phyloP scores from a whole-genome alignment of 2,888 invertebrate genomes.

The Lottia scabra region DNA sequence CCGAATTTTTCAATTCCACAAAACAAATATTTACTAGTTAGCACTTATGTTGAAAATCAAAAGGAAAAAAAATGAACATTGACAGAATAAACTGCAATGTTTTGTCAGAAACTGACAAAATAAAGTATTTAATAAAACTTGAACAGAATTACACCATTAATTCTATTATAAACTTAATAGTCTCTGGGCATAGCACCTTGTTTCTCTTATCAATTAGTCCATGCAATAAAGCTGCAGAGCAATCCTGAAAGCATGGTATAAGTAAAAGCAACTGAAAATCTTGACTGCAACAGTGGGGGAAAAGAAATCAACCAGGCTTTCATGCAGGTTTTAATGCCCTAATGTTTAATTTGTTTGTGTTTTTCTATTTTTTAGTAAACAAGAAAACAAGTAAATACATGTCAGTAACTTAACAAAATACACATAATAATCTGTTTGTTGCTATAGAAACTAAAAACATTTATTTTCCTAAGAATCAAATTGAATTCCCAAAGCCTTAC shows the following conservation, averaged over 20 bases:
- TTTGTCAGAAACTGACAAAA: too few relatives aligned
- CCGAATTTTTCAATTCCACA: too few relatives aligned
- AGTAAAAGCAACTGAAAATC: neutral
- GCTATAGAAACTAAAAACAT: slow-evolving; percentile 5
- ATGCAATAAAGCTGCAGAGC: neutral
- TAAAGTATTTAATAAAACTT: too few relatives aligned
- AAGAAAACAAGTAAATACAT: slow-evolving; percentile 1
- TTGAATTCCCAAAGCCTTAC: neutral
- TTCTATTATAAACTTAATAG: too few relatives aligned
- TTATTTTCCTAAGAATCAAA: neutral
- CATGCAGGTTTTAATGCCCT: neutral
- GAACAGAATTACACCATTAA: too few relatives aligned
- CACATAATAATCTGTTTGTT: neutral
- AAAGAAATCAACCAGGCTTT: neutral
- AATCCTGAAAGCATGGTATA: neutral
- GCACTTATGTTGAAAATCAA: too few relatives aligned
- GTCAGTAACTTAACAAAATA: slow-evolving; percentile 6
- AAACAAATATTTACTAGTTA: too few relatives aligned
- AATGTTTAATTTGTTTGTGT: neutral
- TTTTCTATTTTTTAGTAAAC: neutral
- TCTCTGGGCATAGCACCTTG: slow-evolving; percentile 1
- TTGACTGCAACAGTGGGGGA: neutral
- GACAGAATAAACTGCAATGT: too few relatives aligned
- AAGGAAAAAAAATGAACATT: too few relatives aligned
- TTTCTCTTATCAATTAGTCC: neutral